Conservation (phyloP, 2,797 vertebrate species). For the Ctenochaetus hawaiiensis region DNA sequence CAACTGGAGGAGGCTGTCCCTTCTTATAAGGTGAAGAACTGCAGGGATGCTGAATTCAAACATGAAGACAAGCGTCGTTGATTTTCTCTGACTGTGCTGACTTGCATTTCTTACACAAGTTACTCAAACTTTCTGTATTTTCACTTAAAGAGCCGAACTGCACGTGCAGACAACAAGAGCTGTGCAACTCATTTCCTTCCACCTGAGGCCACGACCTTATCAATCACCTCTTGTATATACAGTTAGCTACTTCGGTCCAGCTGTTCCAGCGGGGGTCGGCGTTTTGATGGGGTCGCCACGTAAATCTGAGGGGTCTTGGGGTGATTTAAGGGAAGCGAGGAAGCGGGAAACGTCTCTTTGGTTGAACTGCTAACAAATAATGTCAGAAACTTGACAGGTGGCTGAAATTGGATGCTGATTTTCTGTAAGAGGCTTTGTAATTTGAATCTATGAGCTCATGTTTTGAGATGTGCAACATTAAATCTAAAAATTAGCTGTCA, state of each 20-base stretch:
- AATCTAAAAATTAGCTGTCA: neutral
- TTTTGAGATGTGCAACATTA: neutral
- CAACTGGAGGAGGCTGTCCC: too few species aligned
- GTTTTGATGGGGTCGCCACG: neutral
- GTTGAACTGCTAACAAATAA: neutral
- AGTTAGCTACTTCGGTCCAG: neutral
- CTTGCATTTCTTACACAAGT: too few species aligned
- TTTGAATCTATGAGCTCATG: neutral
- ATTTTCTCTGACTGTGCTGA: too few species aligned
- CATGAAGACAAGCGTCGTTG: too few species aligned
- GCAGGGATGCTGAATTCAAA: too few species aligned
- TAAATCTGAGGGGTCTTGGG: neutral
- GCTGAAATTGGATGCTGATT: neutral
- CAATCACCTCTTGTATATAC: neutral
- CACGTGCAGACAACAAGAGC: too few species aligned
- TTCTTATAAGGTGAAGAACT: too few species aligned
- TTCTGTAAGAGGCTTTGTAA: neutral
- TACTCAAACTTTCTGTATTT: too few species aligned
- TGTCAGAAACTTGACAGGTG: neutral
- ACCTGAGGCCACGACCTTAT: too few species aligned
- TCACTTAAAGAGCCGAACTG: too few species aligned
- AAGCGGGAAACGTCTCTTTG: conserved; percentile 6
- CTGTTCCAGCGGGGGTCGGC: neutral
- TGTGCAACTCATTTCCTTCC: too few species aligned
- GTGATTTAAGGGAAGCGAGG: conserved; percentile 15